Base-by-base conservation (phyloP, 2,888 invertebrate genomes). In the Miltochrista miniata region DNA sequence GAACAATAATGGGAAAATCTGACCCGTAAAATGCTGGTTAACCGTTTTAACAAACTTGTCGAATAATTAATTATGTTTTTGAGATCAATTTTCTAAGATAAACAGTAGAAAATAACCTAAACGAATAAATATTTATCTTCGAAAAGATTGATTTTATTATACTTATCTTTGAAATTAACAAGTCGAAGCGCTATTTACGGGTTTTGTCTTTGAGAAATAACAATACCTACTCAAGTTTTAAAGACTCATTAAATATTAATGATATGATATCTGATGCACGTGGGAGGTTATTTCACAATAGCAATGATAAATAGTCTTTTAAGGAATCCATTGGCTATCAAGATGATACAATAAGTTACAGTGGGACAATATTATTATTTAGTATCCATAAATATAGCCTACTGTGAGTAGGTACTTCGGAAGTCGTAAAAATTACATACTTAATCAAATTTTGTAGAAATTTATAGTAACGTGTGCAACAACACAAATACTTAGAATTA, bases 201-300 rank as follows among this genome's bases (percentile, higher is more conserved):
- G 13, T 49, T 50, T 29, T 18, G 30, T 48, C 24, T 45, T 40
- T 7, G 18, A 14, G 29, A n/a, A 38, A 42, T 24, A 11, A 52
- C 43, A 45, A 58, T 24, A 24, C n/a, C n/a, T 58, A 50, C 7
- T 12, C 41, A 13, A 43, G 29, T 24, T 66, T 59, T 54, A 65
- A 42, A 33, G 33, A 12, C 51, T 35, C 35, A 51, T 52, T 48
- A 51, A 31, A 59, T 49, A 55, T 56, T 54, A 48, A 46, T 61
- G 46, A 50, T 49, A 59, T 48, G 45, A 40, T 38, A 34, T 34
- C 46, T 51, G n/a, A 47, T 24, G 45, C 45, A 56, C 18, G 68
- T 69, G 61, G 68, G 70, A 33, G 42, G 56, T 45, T 46, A 55
- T 59, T 14, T 64, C 60, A 56, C 56, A 52, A 51, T 50, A 44